Evolutionary conservation across 2,888 invertebrate genomes (phyloP).

Genomic region (Seladonia tumulorum): DNA sequence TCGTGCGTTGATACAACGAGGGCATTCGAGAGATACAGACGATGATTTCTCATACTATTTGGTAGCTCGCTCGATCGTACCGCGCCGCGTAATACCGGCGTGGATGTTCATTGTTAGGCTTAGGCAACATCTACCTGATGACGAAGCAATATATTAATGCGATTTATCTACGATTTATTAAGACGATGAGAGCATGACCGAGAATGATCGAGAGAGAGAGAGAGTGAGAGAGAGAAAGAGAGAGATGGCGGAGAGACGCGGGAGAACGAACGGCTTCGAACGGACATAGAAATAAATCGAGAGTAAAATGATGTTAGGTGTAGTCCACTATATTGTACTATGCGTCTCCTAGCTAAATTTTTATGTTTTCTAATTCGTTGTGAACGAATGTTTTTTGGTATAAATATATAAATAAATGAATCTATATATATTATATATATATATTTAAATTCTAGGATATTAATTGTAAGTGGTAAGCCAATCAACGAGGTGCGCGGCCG

Average conservation of each 20-base stretch:
- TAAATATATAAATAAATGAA: conserved; percentile 74
- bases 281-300: conserved; percentile 45
- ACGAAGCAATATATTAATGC: conserved; percentile 82
- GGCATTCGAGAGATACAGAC: neutral
- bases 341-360: conserved; percentile 79
- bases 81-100: conserved; percentile 43
- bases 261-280: conserved; percentile 44
- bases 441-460: conserved; percentile 74
- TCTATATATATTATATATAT: conserved; percentile 68
- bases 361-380: conserved; percentile 79
- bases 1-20: conserved; percentile 35
- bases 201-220: neutral
- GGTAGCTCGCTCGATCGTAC: conserved; percentile 25
- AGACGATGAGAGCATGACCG: conserved; percentile 25
- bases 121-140: conserved; percentile 81
- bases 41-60: neutral
- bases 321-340: conserved; percentile 78
- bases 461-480: conserved; percentile 69
- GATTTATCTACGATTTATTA: conserved; percentile 75
- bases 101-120: conserved; percentile 73
- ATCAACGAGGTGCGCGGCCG: conserved; percentile 77
- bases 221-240: conserved; percentile 13
- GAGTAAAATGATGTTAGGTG: conserved; percentile 76
- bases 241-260: neutral
- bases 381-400: conserved; percentile 78